These are phyloP conservation scores for Hemithea aestivaria DNA, from an alignment of 2,888 invertebrate genomes.

Conservation along the genomic window DNA sequence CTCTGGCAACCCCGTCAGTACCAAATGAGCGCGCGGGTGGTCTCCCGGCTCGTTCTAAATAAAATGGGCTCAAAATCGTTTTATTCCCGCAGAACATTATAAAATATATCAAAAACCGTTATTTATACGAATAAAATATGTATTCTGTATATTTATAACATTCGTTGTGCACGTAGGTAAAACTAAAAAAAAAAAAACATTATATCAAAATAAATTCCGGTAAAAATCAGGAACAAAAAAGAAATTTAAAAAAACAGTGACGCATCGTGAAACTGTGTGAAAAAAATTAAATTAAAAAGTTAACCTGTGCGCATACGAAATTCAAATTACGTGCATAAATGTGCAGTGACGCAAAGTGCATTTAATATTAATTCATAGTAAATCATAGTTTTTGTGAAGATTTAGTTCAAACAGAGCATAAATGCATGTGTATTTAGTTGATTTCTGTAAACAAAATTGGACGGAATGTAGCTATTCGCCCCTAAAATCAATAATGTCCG, in stretches of 20 bases:
- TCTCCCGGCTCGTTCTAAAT: constrained; percentile 38
- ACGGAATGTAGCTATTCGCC: constrained; percentile 41
- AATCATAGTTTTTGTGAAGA: no score
- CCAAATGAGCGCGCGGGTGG: constrained; percentile 51
- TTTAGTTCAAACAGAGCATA: no score
- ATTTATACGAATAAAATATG: constrained; percentile 46
- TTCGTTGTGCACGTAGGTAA: constrained; percentile 43
- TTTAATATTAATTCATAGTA: constrained; percentile 12
- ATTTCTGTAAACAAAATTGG: constrained; percentile 43
- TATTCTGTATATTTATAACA: constrained; percentile 61
- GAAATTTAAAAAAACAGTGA: no score
- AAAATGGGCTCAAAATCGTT: constrained; percentile 50
- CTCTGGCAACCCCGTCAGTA: constrained; percentile 49
- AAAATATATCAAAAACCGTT: constrained; percentile 40
- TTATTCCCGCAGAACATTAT: constrained; percentile 45
- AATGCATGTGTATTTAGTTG: constrained; percentile 2
- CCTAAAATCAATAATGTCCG: constrained; percentile 69
- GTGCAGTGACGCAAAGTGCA: constrained; percentile 15
- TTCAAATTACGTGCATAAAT: constrained; percentile 14
- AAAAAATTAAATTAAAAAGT: constrained; percentile 8
- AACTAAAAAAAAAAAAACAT: constrained; percentile 11
- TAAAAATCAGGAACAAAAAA: no score
- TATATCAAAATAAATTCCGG: not conserved
- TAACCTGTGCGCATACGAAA: constrained; percentile 17
- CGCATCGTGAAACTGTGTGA: not conserved